phyloP scores from a whole-genome alignment of 2,113 vertebrate genomes.

The Pseudorhombus dupliciocellatus region DNA sequence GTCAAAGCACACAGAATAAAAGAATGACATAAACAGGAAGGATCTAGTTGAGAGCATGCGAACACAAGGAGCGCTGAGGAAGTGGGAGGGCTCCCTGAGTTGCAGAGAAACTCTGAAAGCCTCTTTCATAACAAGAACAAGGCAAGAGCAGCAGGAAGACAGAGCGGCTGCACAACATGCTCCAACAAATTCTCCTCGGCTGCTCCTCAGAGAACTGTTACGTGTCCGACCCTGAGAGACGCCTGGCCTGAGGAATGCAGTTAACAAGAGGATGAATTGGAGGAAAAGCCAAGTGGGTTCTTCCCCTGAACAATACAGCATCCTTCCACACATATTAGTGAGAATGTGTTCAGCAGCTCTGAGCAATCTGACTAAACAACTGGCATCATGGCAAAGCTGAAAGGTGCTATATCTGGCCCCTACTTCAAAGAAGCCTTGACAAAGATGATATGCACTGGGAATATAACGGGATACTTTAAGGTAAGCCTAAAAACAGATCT shows the following conservation, averaged over 20 bases:
- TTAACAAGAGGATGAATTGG: not conserved
- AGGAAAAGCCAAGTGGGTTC: not conserved
- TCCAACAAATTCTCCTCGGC: conserved; percentile 16
- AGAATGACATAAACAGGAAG: conserved; percentile 67
- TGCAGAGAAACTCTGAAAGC: conserved; percentile 47
- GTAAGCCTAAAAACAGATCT: not conserved
- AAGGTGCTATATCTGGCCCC: not conserved
- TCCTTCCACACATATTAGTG: no score
- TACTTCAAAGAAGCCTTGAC: not conserved
- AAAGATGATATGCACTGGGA: not conserved
- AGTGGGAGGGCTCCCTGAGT: conserved; percentile 59
- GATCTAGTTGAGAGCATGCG: conserved; percentile 39
- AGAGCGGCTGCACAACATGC: conserved; percentile 13
- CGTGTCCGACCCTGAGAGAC: not conserved
- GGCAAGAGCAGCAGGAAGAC: conserved; percentile 26
- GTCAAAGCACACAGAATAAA: conserved; percentile 13
- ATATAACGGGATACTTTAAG: not conserved
- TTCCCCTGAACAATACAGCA: no score
- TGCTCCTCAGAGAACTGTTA: conserved; percentile 9
- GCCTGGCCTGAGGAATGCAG: not conserved
- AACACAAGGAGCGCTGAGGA: conserved; percentile 59
- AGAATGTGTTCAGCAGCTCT: no score
- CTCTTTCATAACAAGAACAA: conserved; percentile 62
- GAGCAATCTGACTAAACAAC: no score
- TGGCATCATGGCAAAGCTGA: no score